These are phyloP conservation scores for Montipora sp. DNA, from an alignment of 64 coral and sea anemone species.

Conservation along the genomic window DNA sequence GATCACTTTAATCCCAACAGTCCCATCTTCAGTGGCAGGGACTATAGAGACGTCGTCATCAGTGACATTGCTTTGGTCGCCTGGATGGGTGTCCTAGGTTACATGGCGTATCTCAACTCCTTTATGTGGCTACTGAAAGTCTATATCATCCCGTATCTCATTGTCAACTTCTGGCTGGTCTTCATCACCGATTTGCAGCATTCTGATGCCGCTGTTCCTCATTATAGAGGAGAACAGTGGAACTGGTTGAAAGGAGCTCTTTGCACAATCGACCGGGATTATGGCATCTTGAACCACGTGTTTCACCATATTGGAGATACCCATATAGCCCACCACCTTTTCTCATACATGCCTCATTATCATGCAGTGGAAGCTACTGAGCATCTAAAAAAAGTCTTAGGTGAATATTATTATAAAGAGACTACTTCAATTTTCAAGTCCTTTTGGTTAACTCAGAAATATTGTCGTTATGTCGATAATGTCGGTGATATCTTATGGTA, in stretches of 20 bases:
- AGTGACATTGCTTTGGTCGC: conserved; percentile 64
- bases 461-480: conserved; percentile 71
- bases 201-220: conserved; percentile 62
- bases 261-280: conserved; percentile 74
- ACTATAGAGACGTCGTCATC: conserved; percentile 61
- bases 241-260: conserved; percentile 77
- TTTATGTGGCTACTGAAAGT: conserved; percentile 65
- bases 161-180: conserved; percentile 82
- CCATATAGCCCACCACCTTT: conserved; percentile 67
- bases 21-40: conserved; percentile 67
- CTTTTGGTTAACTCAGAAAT: conserved; percentile 67
- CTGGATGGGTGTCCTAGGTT: conserved; percentile 70
- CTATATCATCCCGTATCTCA: conserved; percentile 70
- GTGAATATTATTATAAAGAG: conserved; percentile 75
- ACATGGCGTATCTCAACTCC: conserved; percentile 33
- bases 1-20: conserved; percentile 83
- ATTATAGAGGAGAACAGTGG: conserved; percentile 70
- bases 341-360: conserved; percentile 72
- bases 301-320: conserved; percentile 84
- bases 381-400: conserved; percentile 52
- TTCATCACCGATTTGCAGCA: conserved; percentile 75
- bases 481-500: conserved; percentile 72
- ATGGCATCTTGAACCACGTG: conserved; percentile 67
- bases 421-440: conserved; percentile 65
- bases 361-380: conserved; percentile 69